A percentile compares a stretch with the other conserved stretches of the same genome.
These are phyloP conservation scores for Lithophane socia DNA, from an alignment of 2,888 invertebrate genomes.

Conservation along the genomic window DNA sequence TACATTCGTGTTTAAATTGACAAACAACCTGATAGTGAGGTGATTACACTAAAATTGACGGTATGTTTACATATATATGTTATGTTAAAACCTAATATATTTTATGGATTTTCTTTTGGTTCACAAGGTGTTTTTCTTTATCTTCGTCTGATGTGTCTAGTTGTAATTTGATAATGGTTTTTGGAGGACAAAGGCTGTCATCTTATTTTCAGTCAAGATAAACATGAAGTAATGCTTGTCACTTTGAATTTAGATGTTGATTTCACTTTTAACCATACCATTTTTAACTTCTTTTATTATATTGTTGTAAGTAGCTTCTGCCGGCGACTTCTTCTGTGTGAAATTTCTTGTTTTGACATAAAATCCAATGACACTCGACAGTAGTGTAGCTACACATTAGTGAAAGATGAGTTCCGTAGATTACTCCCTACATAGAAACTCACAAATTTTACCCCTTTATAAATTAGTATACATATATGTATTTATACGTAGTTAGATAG, in stretches of 20 bases:
- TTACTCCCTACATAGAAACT: not conserved
- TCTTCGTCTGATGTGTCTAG: slow-evolving; percentile 27
- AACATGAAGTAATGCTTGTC: slow-evolving; percentile 6
- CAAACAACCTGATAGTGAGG: slow-evolving; percentile 18
- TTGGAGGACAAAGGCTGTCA: not conserved
- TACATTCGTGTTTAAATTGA: slow-evolving; percentile 18
- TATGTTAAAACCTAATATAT: not conserved
- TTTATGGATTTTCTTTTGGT: slow-evolving; percentile 3
- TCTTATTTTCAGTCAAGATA: slow-evolving; percentile 6
- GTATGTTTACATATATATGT: slow-evolving; percentile 10
- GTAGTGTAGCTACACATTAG: too few species aligned
- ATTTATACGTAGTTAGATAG: too few species aligned
- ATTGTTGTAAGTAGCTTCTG: not conserved
- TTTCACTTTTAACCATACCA: not conserved
- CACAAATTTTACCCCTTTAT: not conserved
- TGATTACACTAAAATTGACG: slow-evolving; percentile 11
- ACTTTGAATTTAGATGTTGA: slow-evolving; percentile 11
- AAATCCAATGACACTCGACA: not conserved
- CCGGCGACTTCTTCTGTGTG: too few species aligned
- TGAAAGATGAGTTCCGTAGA: not conserved
- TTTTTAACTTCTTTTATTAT: not conserved
- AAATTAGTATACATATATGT: too few species aligned
- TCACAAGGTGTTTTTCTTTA: slow-evolving; percentile 18
- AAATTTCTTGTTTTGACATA: not conserved
- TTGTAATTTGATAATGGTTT: slow-evolving; percentile 12